phyloP scores from a whole-genome alignment of 2,113 vertebrate species.

The Hydrolagus affinis region DNA sequence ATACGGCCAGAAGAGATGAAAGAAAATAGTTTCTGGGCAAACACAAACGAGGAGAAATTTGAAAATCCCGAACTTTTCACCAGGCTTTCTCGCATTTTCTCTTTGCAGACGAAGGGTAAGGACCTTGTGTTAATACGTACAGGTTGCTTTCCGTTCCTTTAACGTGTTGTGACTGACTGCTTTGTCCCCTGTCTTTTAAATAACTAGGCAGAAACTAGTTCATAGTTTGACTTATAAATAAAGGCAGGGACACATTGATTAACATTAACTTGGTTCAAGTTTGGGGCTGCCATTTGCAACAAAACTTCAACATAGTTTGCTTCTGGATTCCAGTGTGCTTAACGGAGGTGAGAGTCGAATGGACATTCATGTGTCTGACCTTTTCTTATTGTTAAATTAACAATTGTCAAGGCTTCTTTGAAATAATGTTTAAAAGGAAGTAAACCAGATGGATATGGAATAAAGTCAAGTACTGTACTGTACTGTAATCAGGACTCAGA shows the following conservation, averaged over 20 bases:
- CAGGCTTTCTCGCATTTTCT: conserved; percentile 72
- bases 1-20: conserved; percentile 66
- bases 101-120: conserved; percentile 76
- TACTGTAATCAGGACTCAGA: too few species aligned
- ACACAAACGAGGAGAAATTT: conserved; percentile 65
- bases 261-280: conserved; percentile 11
- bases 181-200: conserved; percentile 1
- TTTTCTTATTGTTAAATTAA: not conserved
- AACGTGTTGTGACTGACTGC: conserved; percentile 8
- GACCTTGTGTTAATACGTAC: conserved; percentile 34
- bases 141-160: not conserved
- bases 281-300: not conserved
- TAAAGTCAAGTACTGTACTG: too few species aligned
- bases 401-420: not conserved
- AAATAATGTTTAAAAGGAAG: not conserved
- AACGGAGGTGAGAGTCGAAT: conserved; percentile 13
- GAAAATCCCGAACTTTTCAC: conserved; percentile 78
- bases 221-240: conserved; percentile 17
- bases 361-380: not conserved
- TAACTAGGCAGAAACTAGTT: not conserved
- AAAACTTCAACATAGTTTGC: not conserved
- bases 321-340: not conserved
- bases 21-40: conserved; percentile 72
- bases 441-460: too few species aligned
- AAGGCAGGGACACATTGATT: not conserved